A percentile compares a stretch with the other conserved stretches of the same genome.
These are phyloP conservation scores for Apamea sordens DNA, from an alignment of 2,888 invertebrate genomes.

Conservation along the genomic window DNA sequence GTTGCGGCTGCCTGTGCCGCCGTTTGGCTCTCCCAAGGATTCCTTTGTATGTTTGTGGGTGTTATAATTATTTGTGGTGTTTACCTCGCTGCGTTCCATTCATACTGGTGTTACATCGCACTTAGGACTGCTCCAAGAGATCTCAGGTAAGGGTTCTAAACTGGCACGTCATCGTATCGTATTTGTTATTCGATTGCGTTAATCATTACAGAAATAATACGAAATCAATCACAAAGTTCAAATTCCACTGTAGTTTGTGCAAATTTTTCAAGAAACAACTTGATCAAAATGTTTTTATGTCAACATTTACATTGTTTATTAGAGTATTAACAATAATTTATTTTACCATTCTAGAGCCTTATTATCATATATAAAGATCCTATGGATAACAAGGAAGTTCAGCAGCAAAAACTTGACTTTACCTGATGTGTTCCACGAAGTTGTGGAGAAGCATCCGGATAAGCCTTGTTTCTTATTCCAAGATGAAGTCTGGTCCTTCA, in stretches of 20 bases:
- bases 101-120: conserved; percentile 95
- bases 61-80: conserved; percentile 91
- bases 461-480: conserved; percentile 96
- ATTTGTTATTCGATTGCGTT: conserved; percentile 35
- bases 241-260: background rate
- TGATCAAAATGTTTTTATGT: background rate
- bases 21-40: conserved; percentile 90
- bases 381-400: conserved; percentile 91
- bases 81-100: conserved; percentile 92
- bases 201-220: conserved; percentile 11
- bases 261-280: background rate
- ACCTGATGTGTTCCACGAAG: conserved; percentile 94
- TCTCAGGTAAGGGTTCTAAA: conserved; percentile 89
- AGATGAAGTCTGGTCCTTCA: conserved; percentile 96
- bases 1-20: conserved; percentile 84
- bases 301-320: background rate
- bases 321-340: background rate
- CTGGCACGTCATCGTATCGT: conserved; percentile 67
- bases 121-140: conserved; percentile 93
- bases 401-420: conserved; percentile 93
- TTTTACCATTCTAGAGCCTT: conserved; percentile 91
- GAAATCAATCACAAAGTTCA: background rate
- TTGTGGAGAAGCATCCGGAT: conserved; percentile 94
- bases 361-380: conserved; percentile 91
- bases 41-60: conserved; percentile 91